A percentile compares a stretch with the other conserved stretches of the same genome.
Conservation (phyloP, 2,888 invertebrate species). For the Mythimna lalbum region DNA sequence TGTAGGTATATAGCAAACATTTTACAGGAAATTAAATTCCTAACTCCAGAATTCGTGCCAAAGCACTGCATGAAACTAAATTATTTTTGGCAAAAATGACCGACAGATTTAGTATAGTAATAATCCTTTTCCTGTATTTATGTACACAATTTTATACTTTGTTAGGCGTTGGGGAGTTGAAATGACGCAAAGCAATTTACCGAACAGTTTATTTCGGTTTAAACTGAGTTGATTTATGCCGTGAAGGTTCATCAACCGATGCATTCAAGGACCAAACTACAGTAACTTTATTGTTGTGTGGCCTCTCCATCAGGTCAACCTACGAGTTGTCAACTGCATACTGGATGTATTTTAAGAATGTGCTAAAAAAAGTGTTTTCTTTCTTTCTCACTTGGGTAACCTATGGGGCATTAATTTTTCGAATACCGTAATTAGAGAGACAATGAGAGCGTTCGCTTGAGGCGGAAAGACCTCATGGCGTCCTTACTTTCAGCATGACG, state of each 20-base stretch:
- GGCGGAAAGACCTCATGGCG: no score
- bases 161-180: neutral
- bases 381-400: no score
- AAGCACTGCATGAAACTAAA: constrained; percentile 6
- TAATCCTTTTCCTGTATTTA: constrained; percentile 26
- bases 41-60: constrained; percentile 9
- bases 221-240: neutral
- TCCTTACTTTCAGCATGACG: no score
- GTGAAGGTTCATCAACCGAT: neutral
- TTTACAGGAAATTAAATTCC: neutral
- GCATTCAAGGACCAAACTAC: neutral
- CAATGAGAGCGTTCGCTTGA: no score
- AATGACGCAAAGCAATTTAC: neutral
- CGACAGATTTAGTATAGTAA: constrained; percentile 3
- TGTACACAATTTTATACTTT: constrained; percentile 1
- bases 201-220: neutral
- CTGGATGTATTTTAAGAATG: no score
- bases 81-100: constrained; percentile 12
- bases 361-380: no score
- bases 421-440: no score
- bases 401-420: no score
- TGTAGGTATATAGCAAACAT: no score
- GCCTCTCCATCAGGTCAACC: no score
- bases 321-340: no score
- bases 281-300: no score